Evolutionary conservation across 2,797 vertebrate species (phyloP).

Genomic region (Gymnoscopelus microlampas): DNA sequence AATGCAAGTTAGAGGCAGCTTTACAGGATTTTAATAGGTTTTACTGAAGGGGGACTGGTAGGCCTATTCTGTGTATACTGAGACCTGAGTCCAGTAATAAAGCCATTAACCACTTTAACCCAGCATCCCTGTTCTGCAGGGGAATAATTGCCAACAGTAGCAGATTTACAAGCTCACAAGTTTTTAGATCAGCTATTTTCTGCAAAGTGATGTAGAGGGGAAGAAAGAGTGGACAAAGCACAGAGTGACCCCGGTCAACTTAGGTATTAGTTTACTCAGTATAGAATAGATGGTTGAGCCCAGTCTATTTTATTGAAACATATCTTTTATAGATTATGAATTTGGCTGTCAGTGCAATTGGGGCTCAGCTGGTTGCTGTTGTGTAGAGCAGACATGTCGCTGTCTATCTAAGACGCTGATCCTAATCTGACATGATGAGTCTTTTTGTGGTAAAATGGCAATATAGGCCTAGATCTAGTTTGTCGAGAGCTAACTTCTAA

Average conservation of each 20-base stretch:
- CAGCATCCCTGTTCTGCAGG: too few relatives aligned
- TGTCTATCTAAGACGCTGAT: slow-evolving; percentile 30
- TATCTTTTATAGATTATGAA: neutral
- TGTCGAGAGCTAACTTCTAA: slow-evolving; percentile 12
- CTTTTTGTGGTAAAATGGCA: slow-evolving; percentile 28
- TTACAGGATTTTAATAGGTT: slow-evolving; percentile 9
- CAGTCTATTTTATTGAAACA: neutral
- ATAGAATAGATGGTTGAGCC: too few relatives aligned
- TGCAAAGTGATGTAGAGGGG: too few relatives aligned
- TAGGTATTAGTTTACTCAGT: too few relatives aligned
- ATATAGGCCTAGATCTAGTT: slow-evolving; percentile 5
- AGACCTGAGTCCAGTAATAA: slow-evolving; percentile 1
- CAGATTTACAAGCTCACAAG: too few relatives aligned
- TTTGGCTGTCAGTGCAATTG: neutral
- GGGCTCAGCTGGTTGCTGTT: slow-evolving; percentile 36
- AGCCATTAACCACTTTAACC: neutral
- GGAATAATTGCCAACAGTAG: too few relatives aligned
- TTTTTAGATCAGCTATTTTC: too few relatives aligned
- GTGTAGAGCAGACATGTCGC: slow-evolving; percentile 47
- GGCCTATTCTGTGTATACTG: neutral
- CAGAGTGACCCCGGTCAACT: too few relatives aligned
- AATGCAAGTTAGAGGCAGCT: slow-evolving; percentile 1
- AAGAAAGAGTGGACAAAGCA: too few relatives aligned
- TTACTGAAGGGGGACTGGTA: neutral
- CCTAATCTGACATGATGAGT: slow-evolving; percentile 39